Evolutionary conservation across 2,888 invertebrate species (phyloP).

Genomic region (Mimumesa dahlbomi): DNA sequence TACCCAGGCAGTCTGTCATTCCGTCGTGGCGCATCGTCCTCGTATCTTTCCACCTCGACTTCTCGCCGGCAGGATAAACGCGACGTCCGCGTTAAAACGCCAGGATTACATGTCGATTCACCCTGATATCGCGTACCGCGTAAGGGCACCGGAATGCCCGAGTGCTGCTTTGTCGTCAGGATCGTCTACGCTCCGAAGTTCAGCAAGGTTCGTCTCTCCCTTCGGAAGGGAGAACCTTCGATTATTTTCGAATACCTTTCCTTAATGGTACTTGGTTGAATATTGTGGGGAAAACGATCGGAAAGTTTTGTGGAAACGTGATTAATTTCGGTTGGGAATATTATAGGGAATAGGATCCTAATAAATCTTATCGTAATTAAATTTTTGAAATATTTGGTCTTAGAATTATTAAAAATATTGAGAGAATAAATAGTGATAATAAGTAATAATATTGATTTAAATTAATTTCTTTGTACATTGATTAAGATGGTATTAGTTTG

Average conservation of each 20-base stretch:
- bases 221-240: not conserved
- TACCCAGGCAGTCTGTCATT: conserved; percentile 60
- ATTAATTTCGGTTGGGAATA: no score
- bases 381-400: no score
- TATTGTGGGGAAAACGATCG: not conserved
- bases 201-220: conserved; percentile 57
- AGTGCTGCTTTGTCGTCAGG: conserved; percentile 66
- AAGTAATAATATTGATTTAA: no score
- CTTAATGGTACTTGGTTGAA: no score
- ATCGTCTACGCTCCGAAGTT: conserved; percentile 73
- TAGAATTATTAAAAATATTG: no score
- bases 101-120: conserved; percentile 64
- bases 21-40: conserved; percentile 43
- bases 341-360: no score
- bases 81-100: conserved; percentile 27
- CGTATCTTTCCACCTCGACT: conserved; percentile 22
- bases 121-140: conserved; percentile 45
- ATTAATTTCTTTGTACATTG: no score
- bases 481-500: no score
- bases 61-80: conserved; percentile 28
- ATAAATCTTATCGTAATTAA: no score
- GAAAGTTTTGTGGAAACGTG: no score
- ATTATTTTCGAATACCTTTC: no score
- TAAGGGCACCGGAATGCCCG: conserved; percentile 57
- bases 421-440: no score